These are phyloP conservation scores for Acromyrmex heyeri DNA, from an alignment of 1,140 invertebrate species.

Conservation along the genomic window DNA sequence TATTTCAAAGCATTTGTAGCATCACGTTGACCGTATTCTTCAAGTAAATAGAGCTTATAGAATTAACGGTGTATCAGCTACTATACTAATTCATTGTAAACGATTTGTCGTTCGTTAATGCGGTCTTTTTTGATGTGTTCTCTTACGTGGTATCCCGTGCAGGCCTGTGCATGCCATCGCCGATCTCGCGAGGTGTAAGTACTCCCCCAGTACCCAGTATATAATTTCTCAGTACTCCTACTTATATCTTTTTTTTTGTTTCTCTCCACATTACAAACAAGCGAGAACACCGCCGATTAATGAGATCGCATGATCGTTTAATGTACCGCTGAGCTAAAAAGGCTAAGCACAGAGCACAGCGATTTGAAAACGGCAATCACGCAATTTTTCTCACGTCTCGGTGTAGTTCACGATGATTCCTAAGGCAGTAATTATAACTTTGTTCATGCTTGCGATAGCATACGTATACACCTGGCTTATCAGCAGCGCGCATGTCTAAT, in stretches of 20 bases:
- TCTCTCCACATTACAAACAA: conserved; percentile 27
- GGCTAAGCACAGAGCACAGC: conserved; percentile 46
- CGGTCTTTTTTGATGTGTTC: conserved; percentile 81
- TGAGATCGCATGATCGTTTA: conserved; percentile 64
- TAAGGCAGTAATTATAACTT: not conserved
- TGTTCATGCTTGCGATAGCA: not conserved
- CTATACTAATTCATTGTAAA: conserved; percentile 38
- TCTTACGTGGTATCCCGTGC: conserved; percentile 83
- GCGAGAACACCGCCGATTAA: conserved; percentile 63
- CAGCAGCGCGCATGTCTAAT: conserved; percentile 7
- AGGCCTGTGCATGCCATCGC: conserved; percentile 95
- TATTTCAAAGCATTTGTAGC: too few species aligned
- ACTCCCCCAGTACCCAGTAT: conserved; percentile 82
- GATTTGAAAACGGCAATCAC: conserved; percentile 38
- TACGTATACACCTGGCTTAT: not conserved
- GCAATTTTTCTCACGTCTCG: not conserved
- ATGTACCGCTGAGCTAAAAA: conserved; percentile 14
- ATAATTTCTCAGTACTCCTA: conserved; percentile 55
- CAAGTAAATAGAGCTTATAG: conserved; percentile 22
- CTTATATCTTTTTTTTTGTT: conserved; percentile 6
- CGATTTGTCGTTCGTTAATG: conserved; percentile 69
- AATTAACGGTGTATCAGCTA: conserved; percentile 33
- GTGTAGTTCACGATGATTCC: not conserved
- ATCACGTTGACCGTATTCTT: too few species aligned
- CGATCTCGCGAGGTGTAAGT: conserved; percentile 95